These are phyloP conservation scores for Hoplostethus atlanticus DNA, from an alignment of 2,797 vertebrate genomes.

Conservation along the genomic window DNA sequence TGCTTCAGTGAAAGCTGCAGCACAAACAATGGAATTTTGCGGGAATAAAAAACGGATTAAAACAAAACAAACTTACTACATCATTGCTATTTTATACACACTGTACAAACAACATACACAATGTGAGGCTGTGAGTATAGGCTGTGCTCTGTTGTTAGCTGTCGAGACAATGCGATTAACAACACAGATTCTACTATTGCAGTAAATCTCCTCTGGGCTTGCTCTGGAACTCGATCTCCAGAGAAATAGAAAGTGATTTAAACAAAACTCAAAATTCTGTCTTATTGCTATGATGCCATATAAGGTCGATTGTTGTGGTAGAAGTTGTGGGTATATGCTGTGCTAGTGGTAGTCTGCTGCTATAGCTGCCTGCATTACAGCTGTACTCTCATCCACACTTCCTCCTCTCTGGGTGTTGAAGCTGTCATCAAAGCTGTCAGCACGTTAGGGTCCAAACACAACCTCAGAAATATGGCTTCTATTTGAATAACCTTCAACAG, in stretches of 20 bases:
- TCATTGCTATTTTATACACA: neutral
- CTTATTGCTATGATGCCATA: neutral
- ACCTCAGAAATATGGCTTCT: conserved; percentile 14
- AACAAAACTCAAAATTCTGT: neutral
- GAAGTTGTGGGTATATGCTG: neutral
- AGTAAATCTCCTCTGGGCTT: neutral
- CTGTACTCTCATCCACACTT: conserved; percentile 8
- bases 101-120: neutral
- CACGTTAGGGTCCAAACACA: conserved; percentile 1
- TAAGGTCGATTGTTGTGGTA: neutral
- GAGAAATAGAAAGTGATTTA: neutral
- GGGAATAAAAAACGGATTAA: neutral
- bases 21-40: neutral
- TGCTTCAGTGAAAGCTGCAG: conserved; percentile 3
- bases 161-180: neutral
- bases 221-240: neutral
- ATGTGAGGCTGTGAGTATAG: neutral
- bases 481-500: conserved; percentile 22
- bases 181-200: neutral
- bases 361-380: neutral
- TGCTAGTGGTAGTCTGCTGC: conserved; percentile 3
- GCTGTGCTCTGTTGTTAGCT: neutral
- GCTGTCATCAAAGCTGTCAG: conserved; percentile 11
- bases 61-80: neutral
- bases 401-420: neutral